phyloP scores from a whole-genome alignment of 2,888 invertebrate species.

The Scaptodrosophila latifasciaeformis region DNA sequence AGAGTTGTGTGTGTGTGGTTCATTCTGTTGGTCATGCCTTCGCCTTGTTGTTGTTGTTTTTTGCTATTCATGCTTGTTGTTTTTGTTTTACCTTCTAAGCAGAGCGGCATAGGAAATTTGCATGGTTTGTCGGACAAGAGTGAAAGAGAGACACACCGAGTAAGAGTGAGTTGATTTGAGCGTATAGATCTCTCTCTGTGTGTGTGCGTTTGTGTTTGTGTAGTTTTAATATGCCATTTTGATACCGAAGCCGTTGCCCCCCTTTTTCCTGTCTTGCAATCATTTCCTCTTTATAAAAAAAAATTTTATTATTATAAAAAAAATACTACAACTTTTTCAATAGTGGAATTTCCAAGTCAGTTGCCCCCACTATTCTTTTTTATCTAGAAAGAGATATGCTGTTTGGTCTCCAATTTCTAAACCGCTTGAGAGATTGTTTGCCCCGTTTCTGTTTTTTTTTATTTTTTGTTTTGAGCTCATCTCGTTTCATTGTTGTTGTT shows the following conservation, averaged over 20 bases:
- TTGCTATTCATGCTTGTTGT: neutral
- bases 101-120: neutral
- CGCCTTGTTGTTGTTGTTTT: too few relatives aligned
- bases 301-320: too few relatives aligned
- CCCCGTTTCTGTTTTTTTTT: conserved; percentile 17
- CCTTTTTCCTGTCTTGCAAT: too few relatives aligned
- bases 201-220: conserved; percentile 7
- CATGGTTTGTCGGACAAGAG: too few relatives aligned
- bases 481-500: conserved; percentile 25
- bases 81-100: neutral
- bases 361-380: too few relatives aligned
- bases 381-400: conserved; percentile 26
- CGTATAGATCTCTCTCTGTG: neutral
- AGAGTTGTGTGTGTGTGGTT: neutral
- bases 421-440: too few relatives aligned
- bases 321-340: too few relatives aligned
- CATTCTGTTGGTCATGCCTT: too few relatives aligned
- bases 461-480: conserved; percentile 7
- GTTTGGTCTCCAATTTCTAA: conserved; percentile 27
- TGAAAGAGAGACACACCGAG: too few relatives aligned
- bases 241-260: conserved; percentile 23
- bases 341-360: too few relatives aligned
- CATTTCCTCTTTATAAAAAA: too few relatives aligned
- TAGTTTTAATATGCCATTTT: conserved; percentile 45
- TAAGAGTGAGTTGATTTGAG: neutral